These are phyloP conservation scores for Agrypnia vestita DNA, from an alignment of 1,140 invertebrate genomes.

Conservation along the genomic window DNA sequence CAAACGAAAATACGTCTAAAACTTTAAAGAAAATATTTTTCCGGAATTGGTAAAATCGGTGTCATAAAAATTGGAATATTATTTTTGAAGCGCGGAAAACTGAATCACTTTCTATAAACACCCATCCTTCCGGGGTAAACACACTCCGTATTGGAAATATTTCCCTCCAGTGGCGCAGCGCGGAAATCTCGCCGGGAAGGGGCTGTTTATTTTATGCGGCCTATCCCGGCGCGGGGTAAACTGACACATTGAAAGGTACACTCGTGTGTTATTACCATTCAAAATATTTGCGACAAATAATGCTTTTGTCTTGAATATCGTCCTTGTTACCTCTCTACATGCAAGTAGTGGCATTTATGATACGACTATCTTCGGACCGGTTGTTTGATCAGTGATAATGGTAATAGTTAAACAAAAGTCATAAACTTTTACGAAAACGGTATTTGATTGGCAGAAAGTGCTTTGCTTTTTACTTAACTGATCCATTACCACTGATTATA, in stretches of 20 bases:
- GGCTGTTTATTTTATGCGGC: slow-evolving; percentile 27
- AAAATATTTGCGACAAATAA: neutral
- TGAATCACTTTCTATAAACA: slow-evolving; percentile 35
- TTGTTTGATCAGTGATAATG: no score
- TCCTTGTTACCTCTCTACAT: no score
- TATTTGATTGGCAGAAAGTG: no score
- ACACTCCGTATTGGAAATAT: slow-evolving; percentile 6
- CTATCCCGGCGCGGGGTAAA: slow-evolving; percentile 11
- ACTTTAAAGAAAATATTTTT: no score
- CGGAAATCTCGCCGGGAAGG: slow-evolving; percentile 14
- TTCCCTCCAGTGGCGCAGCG: slow-evolving; percentile 22
- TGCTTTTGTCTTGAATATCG: no score
- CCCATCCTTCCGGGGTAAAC: slow-evolving; percentile 36
- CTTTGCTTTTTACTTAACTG: no score
- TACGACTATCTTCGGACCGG: no score
- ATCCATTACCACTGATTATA: no score
- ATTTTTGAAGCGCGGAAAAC: slow-evolving; percentile 21
- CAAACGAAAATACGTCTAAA: no score
- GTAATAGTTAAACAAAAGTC: no score
- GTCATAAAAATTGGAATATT: slow-evolving; percentile 12
- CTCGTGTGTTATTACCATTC: neutral
- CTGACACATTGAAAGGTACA: neutral
- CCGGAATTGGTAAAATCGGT: slow-evolving; percentile 1
- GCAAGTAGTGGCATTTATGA: no score
- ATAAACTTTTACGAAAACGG: no score